Evolutionary conservation across 2,888 invertebrate species (phyloP), one percentile per base, ranked within the genome.

Genomic region (Hypena proboscidalis): DNA sequence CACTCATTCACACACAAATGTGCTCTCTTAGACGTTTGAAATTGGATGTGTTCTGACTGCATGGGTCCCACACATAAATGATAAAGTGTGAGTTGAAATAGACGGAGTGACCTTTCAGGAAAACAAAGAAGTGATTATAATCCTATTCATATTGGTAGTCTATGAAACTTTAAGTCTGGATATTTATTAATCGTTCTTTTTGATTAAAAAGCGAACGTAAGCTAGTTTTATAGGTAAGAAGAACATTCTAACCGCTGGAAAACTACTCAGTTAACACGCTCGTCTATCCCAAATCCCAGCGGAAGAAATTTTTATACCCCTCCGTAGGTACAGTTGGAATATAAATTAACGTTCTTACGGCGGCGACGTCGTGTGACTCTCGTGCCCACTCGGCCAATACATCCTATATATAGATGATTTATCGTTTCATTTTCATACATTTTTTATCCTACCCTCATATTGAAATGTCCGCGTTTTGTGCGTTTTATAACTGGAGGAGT

Each of bases 291-390:
- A 4, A 34, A n/a, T 55, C 65, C 61, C 62, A 29, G 17, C 39
- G 70, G 70, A 78, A 68, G 51, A 76, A 70, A 78, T 71, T 77
- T 74, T 74, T 73, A 77, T 77, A 74, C 68, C 61, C 67, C 66
- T 57, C 48, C 48, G 60, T 58, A 53, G 49, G 61, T 56, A 55
- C 47, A 62, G 61, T 59, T 66, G 40, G 70, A 61, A 71, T 69
- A 77, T 77, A 74, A 78, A 79, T 80, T 71, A 77, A 70, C 56
- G 75, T 76, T 77, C 80, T 77, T 76, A 77, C 65, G 67, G 51
- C 53, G 67, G 58, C 64, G 73, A 49, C 58, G 73, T 43, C 57
- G 58, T 47, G n/a, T n/a, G n/a, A n/a, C n/a, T n/a, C 30, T 48
- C 62, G 42, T 54, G 54, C 47, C 67, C 70, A 45, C 47, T 54